These are phyloP conservation scores for Harmothoe impar DNA, from an alignment of 2,888 invertebrate genomes.

Conservation along the genomic window DNA sequence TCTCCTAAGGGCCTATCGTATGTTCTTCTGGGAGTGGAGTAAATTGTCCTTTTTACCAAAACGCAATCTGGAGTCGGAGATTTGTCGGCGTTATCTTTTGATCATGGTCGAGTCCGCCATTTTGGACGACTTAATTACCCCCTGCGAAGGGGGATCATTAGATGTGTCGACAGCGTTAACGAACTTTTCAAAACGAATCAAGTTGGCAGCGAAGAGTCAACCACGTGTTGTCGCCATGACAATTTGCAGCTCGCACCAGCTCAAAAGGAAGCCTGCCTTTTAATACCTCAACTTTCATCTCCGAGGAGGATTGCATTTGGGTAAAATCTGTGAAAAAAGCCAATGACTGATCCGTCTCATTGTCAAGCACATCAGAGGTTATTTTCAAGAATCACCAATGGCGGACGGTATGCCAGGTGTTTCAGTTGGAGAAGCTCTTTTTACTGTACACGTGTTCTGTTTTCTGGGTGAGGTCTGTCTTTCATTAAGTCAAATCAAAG, in stretches of 20 bases:
- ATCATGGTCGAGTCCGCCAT: conserved; percentile 7
- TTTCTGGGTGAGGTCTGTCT: neutral
- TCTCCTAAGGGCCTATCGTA: neutral
- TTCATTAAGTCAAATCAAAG: neutral
- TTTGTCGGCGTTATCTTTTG: conserved; percentile 5
- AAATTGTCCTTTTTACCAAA: neutral
- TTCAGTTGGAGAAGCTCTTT: too few relatives aligned
- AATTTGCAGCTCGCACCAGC: neutral
- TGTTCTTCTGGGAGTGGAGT: neutral
- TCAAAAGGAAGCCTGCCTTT: neutral
- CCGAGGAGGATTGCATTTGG: neutral
- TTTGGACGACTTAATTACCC: conserved; percentile 25
- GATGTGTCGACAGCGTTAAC: conserved; percentile 43
- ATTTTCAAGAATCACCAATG: too few relatives aligned
- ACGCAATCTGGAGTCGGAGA: neutral
- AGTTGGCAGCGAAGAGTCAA: conserved; percentile 29
- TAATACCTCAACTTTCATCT: conserved; percentile 7
- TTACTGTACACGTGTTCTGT: too few relatives aligned
- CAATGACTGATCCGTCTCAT: too few relatives aligned
- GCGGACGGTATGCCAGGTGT: too few relatives aligned
- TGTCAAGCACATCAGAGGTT: too few relatives aligned
- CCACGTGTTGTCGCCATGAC: conserved; percentile 43
- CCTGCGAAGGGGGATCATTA: conserved; percentile 28
- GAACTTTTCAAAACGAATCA: conserved; percentile 51
- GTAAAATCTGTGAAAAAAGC: too few relatives aligned